These are phyloP conservation scores for Physocephala rufipes DNA, from an alignment of 2,888 invertebrate species.

Conservation along the genomic window DNA sequence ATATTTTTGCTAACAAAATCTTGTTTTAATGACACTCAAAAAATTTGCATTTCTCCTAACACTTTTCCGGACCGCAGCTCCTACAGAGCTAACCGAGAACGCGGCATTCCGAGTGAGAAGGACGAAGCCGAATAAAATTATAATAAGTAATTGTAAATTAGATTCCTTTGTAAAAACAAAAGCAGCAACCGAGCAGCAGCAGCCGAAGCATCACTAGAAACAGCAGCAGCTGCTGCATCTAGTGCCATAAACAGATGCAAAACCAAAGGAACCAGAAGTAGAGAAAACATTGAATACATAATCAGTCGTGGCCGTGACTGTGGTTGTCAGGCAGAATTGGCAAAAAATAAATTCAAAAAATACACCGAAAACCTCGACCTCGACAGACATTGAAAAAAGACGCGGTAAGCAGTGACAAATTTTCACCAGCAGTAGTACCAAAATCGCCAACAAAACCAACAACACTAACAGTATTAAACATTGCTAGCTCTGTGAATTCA, in stretches of 20 bases:
- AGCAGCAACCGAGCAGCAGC: no score
- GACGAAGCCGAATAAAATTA: neutral
- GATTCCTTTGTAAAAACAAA: constrained; percentile 1
- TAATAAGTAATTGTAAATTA: constrained; percentile 7
- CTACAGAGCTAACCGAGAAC: neutral
- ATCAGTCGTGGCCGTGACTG: neutral
- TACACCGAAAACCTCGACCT: constrained; percentile 2
- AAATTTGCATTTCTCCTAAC: constrained; percentile 6
- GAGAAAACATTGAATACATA: neutral
- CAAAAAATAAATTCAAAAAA: neutral
- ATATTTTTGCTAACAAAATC: neutral
- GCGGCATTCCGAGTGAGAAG: no score
- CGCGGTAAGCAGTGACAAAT: constrained; percentile 20
- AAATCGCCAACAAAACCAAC: no score
- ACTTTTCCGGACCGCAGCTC: neutral
- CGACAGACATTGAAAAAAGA: constrained; percentile 6
- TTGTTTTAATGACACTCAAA: neutral
- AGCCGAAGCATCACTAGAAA: neutral
- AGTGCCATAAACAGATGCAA: constrained; percentile 23
- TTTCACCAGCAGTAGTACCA: constrained; percentile 6
- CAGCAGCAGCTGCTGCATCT: neutral
- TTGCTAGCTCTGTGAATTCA: no score
- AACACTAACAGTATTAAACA: no score
- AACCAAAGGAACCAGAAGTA: constrained; percentile 17
- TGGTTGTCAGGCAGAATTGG: neutral